Evolutionary conservation across 1,140 invertebrate species (phyloP), one percentile per base, ranked within the genome.

Genomic region (Micrasema minimum): DNA sequence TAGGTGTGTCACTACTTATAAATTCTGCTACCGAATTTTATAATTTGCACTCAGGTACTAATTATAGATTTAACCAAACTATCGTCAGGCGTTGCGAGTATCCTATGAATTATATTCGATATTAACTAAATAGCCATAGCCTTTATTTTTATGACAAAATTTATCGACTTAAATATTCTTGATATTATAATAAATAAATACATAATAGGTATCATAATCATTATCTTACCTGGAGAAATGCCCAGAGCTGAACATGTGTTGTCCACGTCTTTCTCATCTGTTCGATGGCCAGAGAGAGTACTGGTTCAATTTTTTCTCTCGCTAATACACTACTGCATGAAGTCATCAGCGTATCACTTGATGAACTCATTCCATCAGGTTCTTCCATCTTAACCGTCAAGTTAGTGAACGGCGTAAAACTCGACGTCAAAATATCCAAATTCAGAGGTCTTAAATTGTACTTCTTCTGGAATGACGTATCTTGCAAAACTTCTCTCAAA

Each of bases 261-360:
- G 75, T 93, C 90, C 35, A 95, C 92, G 79, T 95, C 93, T 76
- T 91, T 70, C 92, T 90, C 66, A 93, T 89, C 78, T 95, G 92
- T 76, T 95, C 93, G 74, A 95, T 92, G 5, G 93, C 93, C 78
- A 96, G 83, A 64, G 90, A 93, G 18, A 95, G 86, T 12, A 95
- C 91, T 6, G 93, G 92, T 78, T 94, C 93, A 71, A 96, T 92
- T 76, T 91, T 89, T 75, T 91, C 90, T 26, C 88, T 85, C n/a
- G 87, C 87, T 43, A 91, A 82, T 35, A 89, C 86, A 66, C 82
- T 80, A 37, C 80, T 79, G 76, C 83, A 83, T 81, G 71, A 85
- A 77, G 77, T 85, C 80, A 80, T 74, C 43, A 78, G 72, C 11
- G 59, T 66, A 12, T 73, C 74, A 11, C 81, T 82, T 14, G 66